Evolutionary conservation across 2,888 invertebrate species (phyloP).

Genomic region (Ephialtes manifestator): DNA sequence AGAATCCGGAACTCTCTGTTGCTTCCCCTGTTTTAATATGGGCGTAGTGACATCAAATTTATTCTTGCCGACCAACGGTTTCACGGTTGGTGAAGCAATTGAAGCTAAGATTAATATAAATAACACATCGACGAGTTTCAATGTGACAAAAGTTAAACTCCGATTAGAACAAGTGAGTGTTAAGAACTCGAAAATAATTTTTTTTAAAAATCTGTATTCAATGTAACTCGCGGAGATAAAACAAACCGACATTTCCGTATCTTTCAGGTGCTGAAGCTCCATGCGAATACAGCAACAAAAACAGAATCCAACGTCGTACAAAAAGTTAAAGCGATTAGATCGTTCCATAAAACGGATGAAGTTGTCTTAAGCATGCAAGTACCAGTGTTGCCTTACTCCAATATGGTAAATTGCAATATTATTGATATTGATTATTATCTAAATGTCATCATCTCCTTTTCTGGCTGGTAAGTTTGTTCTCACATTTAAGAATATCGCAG

Average conservation of each 20-base stretch:
- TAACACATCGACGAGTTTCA: conserved; percentile 71
- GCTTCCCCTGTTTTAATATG: conserved; percentile 88
- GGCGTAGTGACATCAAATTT: conserved; percentile 90
- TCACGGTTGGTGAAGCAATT: conserved; percentile 91
- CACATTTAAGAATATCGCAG: neutral
- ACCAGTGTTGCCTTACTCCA: conserved; percentile 76
- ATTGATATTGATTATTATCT: conserved; percentile 78
- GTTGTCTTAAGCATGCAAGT: conserved; percentile 69
- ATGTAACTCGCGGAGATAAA: neutral
- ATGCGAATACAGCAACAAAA: conserved; percentile 38
- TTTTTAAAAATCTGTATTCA: neutral
- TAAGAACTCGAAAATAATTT: neutral
- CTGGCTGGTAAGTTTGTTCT: conserved; percentile 59
- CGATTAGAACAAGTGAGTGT: conserved; percentile 60
- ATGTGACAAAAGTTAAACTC: conserved; percentile 64
- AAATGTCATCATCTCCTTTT: conserved; percentile 64
- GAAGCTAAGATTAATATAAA: conserved; percentile 72
- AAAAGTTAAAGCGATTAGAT: neutral
- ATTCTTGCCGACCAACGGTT: conserved; percentile 90
- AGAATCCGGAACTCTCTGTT: conserved; percentile 76
- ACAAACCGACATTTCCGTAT: neutral
- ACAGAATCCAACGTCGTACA: neutral
- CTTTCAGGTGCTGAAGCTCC: neutral
- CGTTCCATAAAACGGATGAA: conserved; percentile 47
- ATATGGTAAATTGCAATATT: conserved; percentile 74